phyloP scores from a whole-genome alignment of 2,113 vertebrate species.

The Carettochelys insculpta region DNA sequence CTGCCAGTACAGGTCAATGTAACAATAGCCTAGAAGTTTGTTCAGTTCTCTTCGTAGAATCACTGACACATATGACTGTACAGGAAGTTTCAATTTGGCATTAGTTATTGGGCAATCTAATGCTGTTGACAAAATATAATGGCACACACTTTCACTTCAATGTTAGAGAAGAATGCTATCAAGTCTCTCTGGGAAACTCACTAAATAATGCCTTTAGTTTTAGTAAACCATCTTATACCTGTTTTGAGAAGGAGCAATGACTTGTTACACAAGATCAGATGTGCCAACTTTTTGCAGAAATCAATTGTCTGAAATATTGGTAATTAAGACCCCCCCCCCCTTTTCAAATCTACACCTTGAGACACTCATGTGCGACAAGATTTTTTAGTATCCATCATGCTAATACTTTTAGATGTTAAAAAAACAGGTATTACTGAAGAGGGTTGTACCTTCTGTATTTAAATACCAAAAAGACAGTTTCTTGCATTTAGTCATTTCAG shows the following conservation, averaged over 20 bases:
- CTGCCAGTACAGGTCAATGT: no score
- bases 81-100: neutral
- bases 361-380: neutral
- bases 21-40: no score
- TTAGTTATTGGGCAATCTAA: constrained; percentile 1
- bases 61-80: constrained; percentile 2
- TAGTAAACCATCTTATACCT: constrained; percentile 11
- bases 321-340: neutral
- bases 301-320: neutral
- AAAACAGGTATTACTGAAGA: constrained; percentile 65
- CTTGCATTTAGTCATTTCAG: constrained; percentile 66
- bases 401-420: constrained; percentile 44
- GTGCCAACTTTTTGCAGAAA: neutral
- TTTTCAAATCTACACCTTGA: neutral
- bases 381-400: neutral
- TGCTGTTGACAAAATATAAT: neutral
- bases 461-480: constrained; percentile 69
- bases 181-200: no score
- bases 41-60: neutral
- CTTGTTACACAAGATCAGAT: neutral
- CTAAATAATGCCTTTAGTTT: constrained; percentile 4
- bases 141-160: neutral
- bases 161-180: neutral
- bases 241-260: neutral
- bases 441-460: constrained; percentile 71